A percentile compares a stretch with the other conserved stretches of the same genome.
These are phyloP conservation scores for Apodemia mormo DNA, from an alignment of 2,888 invertebrate genomes.

Conservation along the genomic window DNA sequence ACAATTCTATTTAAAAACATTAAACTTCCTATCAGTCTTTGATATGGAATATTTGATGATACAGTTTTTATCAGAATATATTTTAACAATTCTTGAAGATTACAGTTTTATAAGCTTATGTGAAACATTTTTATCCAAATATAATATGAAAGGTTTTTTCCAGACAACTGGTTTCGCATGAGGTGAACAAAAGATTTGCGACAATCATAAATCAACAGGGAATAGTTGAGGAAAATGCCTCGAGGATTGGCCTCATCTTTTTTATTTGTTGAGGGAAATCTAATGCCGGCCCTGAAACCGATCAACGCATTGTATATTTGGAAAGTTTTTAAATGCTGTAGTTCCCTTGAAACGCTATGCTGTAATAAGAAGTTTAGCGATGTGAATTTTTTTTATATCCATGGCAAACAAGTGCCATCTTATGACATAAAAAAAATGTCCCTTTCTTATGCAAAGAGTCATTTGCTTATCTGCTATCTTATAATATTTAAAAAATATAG, in stretches of 20 bases:
- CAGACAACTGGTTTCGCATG: neutral
- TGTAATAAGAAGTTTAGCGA: no score
- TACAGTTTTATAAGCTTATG: neutral
- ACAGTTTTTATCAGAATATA: no score
- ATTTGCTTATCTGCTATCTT: no score
- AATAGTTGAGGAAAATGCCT: conserved; percentile 8
- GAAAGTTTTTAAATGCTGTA: neutral
- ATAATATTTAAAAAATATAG: no score
- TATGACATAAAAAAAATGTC: no score
- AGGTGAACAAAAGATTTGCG: conserved; percentile 10
- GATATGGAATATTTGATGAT: no score
- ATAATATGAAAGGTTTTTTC: neutral
- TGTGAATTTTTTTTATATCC: no score
- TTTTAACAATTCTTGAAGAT: no score
- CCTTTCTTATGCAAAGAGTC: no score
- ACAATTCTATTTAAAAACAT: no score
- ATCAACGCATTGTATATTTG: neutral
- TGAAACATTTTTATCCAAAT: neutral
- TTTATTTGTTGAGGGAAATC: conserved; percentile 15
- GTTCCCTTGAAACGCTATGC: neutral
- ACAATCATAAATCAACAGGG: conserved; percentile 14
- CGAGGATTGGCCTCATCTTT: conserved; percentile 8
- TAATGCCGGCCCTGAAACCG: neutral
- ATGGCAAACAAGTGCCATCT: no score
- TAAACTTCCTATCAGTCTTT: no score